Evolutionary conservation across 2,888 invertebrate genomes (phyloP).

Genomic region (Ichneumoninae sp.): DNA sequence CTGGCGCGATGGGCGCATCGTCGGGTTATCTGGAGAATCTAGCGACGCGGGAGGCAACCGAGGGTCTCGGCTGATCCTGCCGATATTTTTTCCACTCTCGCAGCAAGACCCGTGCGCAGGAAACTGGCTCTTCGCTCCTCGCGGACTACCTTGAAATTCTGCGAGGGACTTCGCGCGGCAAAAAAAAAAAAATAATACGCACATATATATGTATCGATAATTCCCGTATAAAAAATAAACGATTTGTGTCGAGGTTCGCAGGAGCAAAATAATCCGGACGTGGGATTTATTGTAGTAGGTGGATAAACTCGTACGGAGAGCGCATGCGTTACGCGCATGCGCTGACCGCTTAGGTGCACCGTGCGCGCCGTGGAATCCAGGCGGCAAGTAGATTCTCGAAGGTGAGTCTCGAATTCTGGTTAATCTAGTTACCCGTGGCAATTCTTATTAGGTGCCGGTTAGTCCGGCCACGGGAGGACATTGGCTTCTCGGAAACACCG

Average conservation of each 20-base stretch:
- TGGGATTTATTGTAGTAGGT: not conserved
- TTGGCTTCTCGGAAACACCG: conserved; percentile 56
- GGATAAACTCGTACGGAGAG: not conserved
- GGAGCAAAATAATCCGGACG: not conserved
- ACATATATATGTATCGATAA: not conserved
- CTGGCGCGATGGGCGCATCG: conserved; percentile 45
- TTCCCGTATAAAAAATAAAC: not conserved
- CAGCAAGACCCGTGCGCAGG: not conserved
- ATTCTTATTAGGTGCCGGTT: conserved; percentile 68
- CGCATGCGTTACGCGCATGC: too few relatives aligned
- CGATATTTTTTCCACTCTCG: conserved; percentile 13
- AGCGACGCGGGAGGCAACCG: conserved; percentile 74
- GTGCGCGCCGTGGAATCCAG: conserved; percentile 15
- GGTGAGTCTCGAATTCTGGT: conserved; percentile 65
- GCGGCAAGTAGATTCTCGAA: conserved; percentile 26
- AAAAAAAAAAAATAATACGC: not conserved
- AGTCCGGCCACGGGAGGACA: conserved; percentile 56
- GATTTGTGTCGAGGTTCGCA: not conserved
- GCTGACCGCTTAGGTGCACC: conserved; percentile 8
- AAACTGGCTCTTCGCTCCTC: conserved; percentile 4
- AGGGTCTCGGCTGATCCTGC: conserved; percentile 43
- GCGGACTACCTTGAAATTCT: conserved; percentile 49
- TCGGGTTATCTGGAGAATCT: conserved; percentile 71
- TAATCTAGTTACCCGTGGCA: conserved; percentile 66
- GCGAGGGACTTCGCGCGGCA: not conserved